Evolutionary conservation across 2,797 vertebrate species (phyloP).

Genomic region (Artibeus lituratus): DNA sequence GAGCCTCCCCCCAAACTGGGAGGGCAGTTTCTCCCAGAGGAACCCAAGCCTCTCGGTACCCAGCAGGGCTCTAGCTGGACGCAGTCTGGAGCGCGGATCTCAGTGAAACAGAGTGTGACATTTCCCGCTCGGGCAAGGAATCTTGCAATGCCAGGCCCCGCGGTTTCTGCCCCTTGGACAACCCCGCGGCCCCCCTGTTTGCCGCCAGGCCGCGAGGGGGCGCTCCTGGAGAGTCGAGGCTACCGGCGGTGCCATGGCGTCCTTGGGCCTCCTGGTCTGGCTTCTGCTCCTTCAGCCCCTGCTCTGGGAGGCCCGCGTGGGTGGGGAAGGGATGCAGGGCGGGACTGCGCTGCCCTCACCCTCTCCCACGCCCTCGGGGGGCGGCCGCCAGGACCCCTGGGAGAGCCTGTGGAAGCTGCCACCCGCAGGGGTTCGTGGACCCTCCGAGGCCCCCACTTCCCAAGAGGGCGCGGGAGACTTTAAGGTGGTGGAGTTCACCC

Average conservation of each 20-base stretch:
- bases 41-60: too few relatives aligned
- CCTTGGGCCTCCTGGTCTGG: not conserved
- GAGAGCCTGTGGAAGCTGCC: not conserved
- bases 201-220: not conserved
- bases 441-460: not conserved
- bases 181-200: not conserved
- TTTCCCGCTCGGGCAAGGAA: rapidly evolving
- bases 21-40: not conserved
- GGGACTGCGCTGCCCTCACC: not conserved
- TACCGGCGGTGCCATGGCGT: not conserved
- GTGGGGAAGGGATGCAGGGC: not conserved
- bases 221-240: not conserved
- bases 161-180: rapidly evolving
- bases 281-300: not conserved
- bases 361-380: rapidly evolving
- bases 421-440: rapidly evolving
- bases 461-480: rapidly evolving
- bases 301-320: not conserved
- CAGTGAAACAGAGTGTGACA: not conserved
- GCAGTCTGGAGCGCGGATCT: not conserved
- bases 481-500: not conserved
- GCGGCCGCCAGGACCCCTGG: not conserved
- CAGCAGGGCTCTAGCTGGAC: not conserved
- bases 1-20: not conserved
- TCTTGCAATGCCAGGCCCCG: rapidly evolving